Percentiles rank a stretch among this genome's conserved stretches.
Conservation (phyloP, 2,113 vertebrate species). For the Indicator indicator region DNA sequence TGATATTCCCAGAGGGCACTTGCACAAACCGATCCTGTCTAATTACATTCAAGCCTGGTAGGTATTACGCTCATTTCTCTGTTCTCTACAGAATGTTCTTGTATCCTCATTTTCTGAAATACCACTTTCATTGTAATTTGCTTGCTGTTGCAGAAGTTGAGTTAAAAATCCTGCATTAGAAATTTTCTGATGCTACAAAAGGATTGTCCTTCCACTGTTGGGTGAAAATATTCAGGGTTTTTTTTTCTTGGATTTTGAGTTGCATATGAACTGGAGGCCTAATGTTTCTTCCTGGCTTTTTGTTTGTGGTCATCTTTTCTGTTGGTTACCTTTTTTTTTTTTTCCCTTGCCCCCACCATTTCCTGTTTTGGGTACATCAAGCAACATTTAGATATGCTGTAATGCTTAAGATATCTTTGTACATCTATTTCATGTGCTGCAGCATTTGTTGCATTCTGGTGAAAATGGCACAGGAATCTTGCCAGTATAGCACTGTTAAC, state of each 20-base stretch:
- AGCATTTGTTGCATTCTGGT: neutral
- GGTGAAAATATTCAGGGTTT: neutral
- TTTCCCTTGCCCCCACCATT: neutral
- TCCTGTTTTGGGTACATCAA: neutral
- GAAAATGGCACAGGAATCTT: neutral
- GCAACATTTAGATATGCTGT: neutral
- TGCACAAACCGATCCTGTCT: constrained; percentile 98
- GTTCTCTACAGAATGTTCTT: constrained; percentile 25
- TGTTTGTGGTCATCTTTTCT: neutral
- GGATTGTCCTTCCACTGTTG: neutral
- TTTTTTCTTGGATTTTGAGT: neutral
- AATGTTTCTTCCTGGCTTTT: neutral
- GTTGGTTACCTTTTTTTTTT: neutral
- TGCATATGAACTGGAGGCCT: neutral
- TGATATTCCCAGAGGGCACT: constrained; percentile 99
- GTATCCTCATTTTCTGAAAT: constrained; percentile 24
- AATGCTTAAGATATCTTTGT: neutral
- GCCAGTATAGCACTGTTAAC: neutral
- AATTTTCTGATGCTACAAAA: neutral
- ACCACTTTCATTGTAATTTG: constrained; percentile 8
- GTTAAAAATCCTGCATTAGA: neutral
- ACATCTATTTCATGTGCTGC: neutral
- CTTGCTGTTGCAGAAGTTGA: neutral
- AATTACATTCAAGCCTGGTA: constrained; percentile 99
- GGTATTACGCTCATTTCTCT: constrained; percentile 54